These are phyloP conservation scores for Pseudomyrmex gracilis DNA, from an alignment of 1,140 invertebrate species.

Conservation along the genomic window DNA sequence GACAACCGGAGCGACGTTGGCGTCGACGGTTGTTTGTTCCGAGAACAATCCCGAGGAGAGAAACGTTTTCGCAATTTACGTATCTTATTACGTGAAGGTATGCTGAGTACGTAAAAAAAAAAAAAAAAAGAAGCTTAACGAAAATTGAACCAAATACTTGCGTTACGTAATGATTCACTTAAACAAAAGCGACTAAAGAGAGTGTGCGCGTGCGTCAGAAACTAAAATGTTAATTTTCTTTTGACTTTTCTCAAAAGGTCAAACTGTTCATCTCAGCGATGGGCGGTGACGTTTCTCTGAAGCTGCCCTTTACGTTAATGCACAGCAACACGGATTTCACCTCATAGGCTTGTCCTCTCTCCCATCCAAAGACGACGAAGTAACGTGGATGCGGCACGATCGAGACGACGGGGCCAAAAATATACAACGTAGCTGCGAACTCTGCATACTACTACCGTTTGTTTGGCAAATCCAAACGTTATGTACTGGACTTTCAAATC, in stretches of 20 bases:
- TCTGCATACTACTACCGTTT: too few relatives aligned
- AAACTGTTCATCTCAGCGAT: slow-evolving; percentile 92
- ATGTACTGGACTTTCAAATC: too few relatives aligned
- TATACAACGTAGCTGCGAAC: too few relatives aligned
- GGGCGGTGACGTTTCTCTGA: slow-evolving; percentile 92
- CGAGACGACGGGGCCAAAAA: slow-evolving; percentile 39
- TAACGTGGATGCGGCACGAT: slow-evolving; percentile 62
- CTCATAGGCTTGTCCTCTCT: slow-evolving; percentile 69
- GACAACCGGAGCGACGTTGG: slow-evolving; percentile 89
- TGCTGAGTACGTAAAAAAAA: background rate
- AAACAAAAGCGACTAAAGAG: too few relatives aligned
- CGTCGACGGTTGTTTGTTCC: slow-evolving; percentile 89
- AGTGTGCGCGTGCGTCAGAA: too few relatives aligned
- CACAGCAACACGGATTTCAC: slow-evolving; percentile 85
- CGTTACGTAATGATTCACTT: too few relatives aligned
- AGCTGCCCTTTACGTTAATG: slow-evolving; percentile 92
- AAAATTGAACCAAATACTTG: background rate
- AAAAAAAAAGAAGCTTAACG: background rate
- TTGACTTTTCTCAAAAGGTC: slow-evolving; percentile 82
- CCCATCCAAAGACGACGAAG: slow-evolving; percentile 63
- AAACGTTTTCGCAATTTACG: slow-evolving; percentile 95
- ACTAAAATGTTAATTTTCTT: too few relatives aligned
- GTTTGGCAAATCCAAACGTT: too few relatives aligned
- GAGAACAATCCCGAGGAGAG: slow-evolving; percentile 88
- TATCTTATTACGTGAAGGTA: slow-evolving; percentile 95